phyloP scores from a whole-genome alignment of 2,113 vertebrate genomes.

The Corythaeola cristata region DNA sequence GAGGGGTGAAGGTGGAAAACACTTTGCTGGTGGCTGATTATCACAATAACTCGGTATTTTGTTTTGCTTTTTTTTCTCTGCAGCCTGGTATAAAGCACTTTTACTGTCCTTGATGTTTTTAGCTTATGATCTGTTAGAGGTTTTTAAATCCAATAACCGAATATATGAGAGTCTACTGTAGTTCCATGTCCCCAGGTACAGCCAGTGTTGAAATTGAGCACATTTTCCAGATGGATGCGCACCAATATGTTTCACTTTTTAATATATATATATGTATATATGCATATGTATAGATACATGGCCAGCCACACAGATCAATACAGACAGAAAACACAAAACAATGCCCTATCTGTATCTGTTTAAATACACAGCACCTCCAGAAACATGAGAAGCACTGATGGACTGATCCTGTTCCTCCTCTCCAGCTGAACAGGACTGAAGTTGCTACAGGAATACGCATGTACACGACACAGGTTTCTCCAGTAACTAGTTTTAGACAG shows the following conservation, averaged over 20 bases:
- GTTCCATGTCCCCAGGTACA: not conserved
- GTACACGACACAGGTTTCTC: not conserved
- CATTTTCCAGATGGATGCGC: not conserved
- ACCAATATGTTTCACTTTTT: not conserved
- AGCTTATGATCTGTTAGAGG: not conserved
- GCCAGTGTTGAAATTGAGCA: not conserved
- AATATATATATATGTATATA: not conserved
- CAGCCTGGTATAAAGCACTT: not conserved
- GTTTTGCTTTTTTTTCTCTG: not conserved
- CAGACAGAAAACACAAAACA: not conserved
- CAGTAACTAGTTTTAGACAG: not conserved
- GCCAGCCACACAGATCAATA: not conserved
- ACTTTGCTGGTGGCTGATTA: not conserved
- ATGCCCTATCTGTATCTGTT: not conserved
- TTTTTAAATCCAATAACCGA: not conserved
- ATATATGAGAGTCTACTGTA: not conserved
- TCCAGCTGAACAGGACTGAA: not conserved
- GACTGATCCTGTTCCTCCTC: not conserved
- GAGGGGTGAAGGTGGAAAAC: not conserved
- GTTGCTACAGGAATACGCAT: not conserved
- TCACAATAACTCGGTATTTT: not conserved
- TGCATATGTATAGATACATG: not conserved
- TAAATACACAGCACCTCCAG: not conserved
- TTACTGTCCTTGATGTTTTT: not conserved
- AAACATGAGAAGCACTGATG: rapidly evolving